phyloP scores from a whole-genome alignment of 1,140 invertebrate species.

The Musca vetustissima region DNA sequence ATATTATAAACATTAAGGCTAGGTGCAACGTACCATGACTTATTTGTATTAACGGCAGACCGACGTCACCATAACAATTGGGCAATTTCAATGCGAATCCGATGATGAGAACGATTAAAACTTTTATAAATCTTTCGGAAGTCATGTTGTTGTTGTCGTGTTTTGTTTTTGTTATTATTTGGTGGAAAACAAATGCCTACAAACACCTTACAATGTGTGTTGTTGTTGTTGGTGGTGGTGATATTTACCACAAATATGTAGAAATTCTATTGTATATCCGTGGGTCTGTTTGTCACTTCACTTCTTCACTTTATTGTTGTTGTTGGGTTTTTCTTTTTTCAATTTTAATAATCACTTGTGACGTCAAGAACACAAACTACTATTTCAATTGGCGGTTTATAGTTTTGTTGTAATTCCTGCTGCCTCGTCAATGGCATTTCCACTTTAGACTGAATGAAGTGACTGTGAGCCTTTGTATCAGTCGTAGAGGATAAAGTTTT shows the following conservation, averaged over 20 bases:
- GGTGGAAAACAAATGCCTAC: background rate
- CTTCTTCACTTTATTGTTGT: background rate
- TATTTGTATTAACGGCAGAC: constrained; percentile 52
- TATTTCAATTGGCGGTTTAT: background rate
- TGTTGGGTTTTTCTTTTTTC: background rate
- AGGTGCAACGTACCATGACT: constrained; percentile 52
- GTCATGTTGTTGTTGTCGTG: constrained; percentile 6
- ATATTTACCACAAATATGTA: background rate
- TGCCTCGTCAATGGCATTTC: background rate
- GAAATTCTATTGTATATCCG: background rate
- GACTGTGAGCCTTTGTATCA: too few species aligned
- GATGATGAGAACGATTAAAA: constrained; percentile 6
- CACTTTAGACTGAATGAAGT: background rate
- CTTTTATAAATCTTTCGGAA: constrained; percentile 3
- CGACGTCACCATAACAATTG: constrained; percentile 27
- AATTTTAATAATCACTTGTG: background rate
- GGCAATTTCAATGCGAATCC: constrained; percentile 12
- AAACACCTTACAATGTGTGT: too few species aligned
- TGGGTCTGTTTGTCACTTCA: background rate
- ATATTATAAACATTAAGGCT: too few species aligned
- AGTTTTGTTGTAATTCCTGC: background rate
- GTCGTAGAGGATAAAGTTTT: background rate
- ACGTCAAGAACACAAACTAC: background rate
- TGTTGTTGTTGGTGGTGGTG: too few species aligned
- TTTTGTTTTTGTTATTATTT: background rate